Base-by-base conservation (phyloP, 2,888 invertebrate genomes). In the Drosophila atroscutellata region DNA sequence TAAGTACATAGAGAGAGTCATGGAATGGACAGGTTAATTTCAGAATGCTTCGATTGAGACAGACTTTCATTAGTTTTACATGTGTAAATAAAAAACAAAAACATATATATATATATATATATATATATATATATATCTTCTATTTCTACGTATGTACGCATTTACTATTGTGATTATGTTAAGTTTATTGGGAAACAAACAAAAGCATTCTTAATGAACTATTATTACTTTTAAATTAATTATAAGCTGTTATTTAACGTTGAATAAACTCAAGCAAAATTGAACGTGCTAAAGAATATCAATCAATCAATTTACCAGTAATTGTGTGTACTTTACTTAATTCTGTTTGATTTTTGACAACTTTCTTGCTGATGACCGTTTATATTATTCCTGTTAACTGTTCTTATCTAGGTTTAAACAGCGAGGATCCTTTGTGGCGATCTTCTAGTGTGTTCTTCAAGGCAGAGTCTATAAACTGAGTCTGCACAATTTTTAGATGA, bases 141-240 rank as follows among this genome's bases (percentile, higher is more conserved):
- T 45, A 24, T 45, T 50, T 66, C 52, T 66, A 74, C 62, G 59
- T 63, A 74, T 68, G 63, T 69, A 74, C 45, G 75, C 75, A 74
- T 75, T 75, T 75, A 75, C 64, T 70, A 75, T 69, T 73, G 74
- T 75, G 69, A 75, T 75, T 75, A 63, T 68, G 74, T 63, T 68
- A 62, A 59, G 74, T 74, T 74, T 60, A 73, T 74, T 73, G 60
- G 45, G 42, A 74, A 57, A 69, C 62, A 37, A 60, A 63, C 58
- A 68, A 58, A 61, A 60, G 4, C 24, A 59, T 55, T 77, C 55
- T 64, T 64, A 60, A 77, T 56, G 64, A 61, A 76, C 51, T 62
- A 59, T 51, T 75, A 42, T 51, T 75, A 42, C 57, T 61, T 75
- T 75, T 75, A 69, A 75, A 64, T 62, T 66, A 75, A 45, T 76